Evolutionary conservation across 2,888 invertebrate genomes (phyloP).

Genomic region (Orchesellides sinensis): DNA sequence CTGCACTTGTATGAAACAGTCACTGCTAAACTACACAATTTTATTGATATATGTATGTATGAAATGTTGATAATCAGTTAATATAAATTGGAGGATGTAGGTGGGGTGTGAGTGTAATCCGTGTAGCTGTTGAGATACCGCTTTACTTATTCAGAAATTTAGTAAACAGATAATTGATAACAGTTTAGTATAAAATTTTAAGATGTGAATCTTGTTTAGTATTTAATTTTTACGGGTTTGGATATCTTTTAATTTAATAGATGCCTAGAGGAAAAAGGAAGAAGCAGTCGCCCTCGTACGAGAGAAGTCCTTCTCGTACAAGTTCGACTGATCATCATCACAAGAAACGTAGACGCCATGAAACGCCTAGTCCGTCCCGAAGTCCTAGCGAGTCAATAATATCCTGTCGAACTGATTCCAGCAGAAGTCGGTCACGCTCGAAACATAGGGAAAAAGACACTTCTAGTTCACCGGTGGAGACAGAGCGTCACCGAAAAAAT

Average conservation of each 20-base stretch:
- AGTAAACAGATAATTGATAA: too few relatives aligned
- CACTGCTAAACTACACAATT: too few relatives aligned
- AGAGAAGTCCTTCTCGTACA: slow-evolving; percentile 64
- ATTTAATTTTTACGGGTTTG: background rate
- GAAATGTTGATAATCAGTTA: too few relatives aligned
- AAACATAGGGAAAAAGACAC: slow-evolving; percentile 30
- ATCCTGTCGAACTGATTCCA: slow-evolving; percentile 38
- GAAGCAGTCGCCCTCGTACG: slow-evolving; percentile 69
- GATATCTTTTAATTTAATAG: slow-evolving; percentile 24
- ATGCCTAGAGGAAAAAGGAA: slow-evolving; percentile 72
- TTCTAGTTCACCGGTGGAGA: slow-evolving; percentile 27
- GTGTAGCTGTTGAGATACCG: too few relatives aligned
- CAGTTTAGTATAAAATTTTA: background rate
- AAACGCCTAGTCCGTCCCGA: slow-evolving; percentile 39
- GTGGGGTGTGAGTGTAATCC: too few relatives aligned
- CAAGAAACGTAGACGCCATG: slow-evolving; percentile 61
- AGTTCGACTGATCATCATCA: slow-evolving; percentile 58
- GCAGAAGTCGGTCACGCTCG: slow-evolving; percentile 38
- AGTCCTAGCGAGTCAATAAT: slow-evolving; percentile 25
- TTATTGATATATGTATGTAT: too few relatives aligned
- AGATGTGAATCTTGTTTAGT: background rate
- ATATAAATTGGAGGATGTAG: too few relatives aligned
- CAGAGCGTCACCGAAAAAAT: slow-evolving; percentile 30
- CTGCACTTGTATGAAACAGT: too few relatives aligned
- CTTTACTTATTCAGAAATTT: too few relatives aligned